phyloP scores from a whole-genome alignment of 2,888 invertebrate species.

The Drosophila colorata region DNA sequence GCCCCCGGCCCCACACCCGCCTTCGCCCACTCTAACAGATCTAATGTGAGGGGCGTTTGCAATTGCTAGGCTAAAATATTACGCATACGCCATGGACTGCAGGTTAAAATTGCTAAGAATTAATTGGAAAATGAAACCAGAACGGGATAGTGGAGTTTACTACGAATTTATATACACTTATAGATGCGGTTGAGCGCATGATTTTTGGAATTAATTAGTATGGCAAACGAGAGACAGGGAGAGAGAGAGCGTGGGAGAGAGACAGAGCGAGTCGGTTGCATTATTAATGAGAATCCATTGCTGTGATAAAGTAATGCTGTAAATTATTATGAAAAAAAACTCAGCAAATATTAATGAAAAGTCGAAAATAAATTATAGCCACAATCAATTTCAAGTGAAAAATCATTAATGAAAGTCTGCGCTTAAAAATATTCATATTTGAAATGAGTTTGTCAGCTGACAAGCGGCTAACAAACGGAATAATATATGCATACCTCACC shows the following conservation, averaged over 20 bases:
- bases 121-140: conserved; percentile 51
- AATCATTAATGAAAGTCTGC: conserved; percentile 12
- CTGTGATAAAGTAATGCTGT: conserved; percentile 29
- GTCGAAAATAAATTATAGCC: background rate
- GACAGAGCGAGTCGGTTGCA: conserved; percentile 12
- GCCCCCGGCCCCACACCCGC: too few species aligned
- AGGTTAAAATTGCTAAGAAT: conserved; percentile 50
- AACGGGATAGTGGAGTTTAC: conserved; percentile 6
- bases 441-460: conserved; percentile 1
- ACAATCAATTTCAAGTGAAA: conserved; percentile 5
- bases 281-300: conserved; percentile 36
- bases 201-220: conserved; percentile 26
- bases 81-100: conserved; percentile 68
- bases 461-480: background rate
- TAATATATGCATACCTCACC: background rate
- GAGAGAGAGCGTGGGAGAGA: background rate
- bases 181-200: conserved; percentile 9
- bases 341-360: conserved; percentile 4
- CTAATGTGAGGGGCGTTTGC: conserved; percentile 20
- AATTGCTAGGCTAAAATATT: conserved; percentile 51
- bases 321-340: conserved; percentile 5
- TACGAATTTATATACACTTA: conserved; percentile 18
- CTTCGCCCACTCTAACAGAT: background rate
- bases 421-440: conserved; percentile 1
- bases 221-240: background rate